Evolutionary conservation across 2,113 vertebrate genomes (phyloP).

Genomic region (Engraulis encrasicolus): DNA sequence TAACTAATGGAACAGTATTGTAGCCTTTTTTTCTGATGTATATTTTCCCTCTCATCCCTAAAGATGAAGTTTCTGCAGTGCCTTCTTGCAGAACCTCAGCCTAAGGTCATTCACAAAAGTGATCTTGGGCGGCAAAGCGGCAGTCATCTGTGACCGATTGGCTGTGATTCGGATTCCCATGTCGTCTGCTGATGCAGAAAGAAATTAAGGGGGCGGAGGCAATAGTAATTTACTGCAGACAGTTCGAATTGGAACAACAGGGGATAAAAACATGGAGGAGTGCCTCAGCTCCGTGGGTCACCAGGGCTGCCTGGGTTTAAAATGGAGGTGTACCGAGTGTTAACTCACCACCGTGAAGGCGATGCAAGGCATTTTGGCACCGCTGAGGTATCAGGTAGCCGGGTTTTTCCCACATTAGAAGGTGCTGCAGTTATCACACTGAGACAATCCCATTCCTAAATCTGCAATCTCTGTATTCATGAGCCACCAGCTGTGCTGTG

Average conservation of each 20-base stretch:
- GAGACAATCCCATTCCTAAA: background rate
- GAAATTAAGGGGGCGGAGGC: background rate
- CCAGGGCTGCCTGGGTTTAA: conserved; percentile 14
- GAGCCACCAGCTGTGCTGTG: background rate
- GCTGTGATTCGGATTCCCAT: background rate
- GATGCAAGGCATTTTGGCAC: background rate
- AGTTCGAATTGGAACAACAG: background rate
- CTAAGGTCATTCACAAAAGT: background rate
- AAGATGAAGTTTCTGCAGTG: background rate
- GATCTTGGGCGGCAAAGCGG: background rate
- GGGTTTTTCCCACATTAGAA: conserved; percentile 29
- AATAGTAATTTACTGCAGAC: background rate
- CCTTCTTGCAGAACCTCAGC: background rate
- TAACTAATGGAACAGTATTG: background rate
- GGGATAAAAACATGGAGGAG: background rate
- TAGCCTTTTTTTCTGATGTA: background rate
- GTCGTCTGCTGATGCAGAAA: background rate
- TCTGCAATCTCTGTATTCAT: conserved; percentile 37
- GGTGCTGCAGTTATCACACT: background rate
- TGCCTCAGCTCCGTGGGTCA: background rate
- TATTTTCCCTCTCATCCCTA: background rate
- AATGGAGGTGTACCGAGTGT: conserved; percentile 19
- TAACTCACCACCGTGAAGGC: background rate
- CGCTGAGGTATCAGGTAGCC: background rate
- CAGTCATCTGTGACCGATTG: conserved; percentile 17